These are phyloP conservation scores for Ditula angustiorana DNA, from an alignment of 2,888 invertebrate genomes.

Conservation along the genomic window DNA sequence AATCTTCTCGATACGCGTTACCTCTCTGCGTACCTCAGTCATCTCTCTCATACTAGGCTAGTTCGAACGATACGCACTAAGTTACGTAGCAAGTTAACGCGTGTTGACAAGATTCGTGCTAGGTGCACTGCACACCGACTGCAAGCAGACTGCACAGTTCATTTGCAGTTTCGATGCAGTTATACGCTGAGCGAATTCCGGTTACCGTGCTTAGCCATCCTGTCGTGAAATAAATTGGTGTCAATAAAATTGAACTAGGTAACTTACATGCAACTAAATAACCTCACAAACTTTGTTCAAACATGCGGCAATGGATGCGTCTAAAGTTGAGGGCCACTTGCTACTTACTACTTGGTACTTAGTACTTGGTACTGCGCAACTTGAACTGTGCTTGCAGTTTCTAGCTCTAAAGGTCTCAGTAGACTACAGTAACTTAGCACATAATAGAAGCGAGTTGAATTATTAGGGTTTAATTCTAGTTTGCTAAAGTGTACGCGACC, in stretches of 20 bases:
- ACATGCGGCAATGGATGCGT: neutral
- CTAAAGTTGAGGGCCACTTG: constrained; percentile 10
- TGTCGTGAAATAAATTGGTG: no score
- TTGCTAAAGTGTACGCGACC: neutral
- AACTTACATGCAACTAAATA: constrained; percentile 1
- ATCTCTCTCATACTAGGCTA: no score
- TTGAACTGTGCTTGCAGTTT: constrained; percentile 10
- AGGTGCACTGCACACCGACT: no score
- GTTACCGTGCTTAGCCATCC: no score
- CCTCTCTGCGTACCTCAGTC: no score
- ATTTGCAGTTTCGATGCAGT: no score
- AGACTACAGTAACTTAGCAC: constrained; percentile 9
- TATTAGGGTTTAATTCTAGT: neutral
- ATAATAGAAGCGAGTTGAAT: neutral
- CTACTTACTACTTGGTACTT: constrained; percentile 9
- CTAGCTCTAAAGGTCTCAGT: neutral
- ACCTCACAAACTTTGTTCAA: constrained; percentile 4
- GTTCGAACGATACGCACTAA: no score
- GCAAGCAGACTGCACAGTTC: no score
- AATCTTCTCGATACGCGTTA: no score
- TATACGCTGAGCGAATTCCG: no score
- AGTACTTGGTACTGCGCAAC: neutral
- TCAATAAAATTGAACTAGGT: neutral
- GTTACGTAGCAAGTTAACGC: no score
- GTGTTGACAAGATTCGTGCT: no score